Conservation (phyloP, 2,888 invertebrate species). For the Dolomedes plantarius region DNA sequence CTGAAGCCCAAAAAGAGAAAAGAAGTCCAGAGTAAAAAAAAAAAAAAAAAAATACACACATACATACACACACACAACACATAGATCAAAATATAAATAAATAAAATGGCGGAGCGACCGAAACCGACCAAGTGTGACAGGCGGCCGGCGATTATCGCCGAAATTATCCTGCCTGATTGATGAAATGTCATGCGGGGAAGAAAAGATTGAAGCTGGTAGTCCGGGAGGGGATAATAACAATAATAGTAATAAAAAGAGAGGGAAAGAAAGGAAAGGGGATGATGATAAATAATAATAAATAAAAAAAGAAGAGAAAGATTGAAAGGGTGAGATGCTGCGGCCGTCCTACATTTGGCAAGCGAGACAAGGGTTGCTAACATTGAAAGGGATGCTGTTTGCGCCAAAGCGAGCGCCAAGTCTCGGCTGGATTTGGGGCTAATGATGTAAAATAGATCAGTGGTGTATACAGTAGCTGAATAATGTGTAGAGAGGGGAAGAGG, state of each 20-base stretch:
- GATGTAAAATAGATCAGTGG: not conserved
- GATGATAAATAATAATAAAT: conserved; percentile 68
- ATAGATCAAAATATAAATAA: conserved; percentile 72
- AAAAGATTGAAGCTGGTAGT: conserved; percentile 55
- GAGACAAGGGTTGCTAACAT: conserved; percentile 35
- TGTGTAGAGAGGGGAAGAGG: too few relatives aligned
- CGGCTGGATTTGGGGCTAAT: too few relatives aligned
- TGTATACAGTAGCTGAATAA: too few relatives aligned
- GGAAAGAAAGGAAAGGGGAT: not conserved
- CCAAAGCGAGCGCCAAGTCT: not conserved
- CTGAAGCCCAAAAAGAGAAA: conserved; percentile 42
- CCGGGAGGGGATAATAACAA: conserved; percentile 32
- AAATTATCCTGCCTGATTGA: conserved; percentile 71
- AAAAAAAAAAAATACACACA: conserved; percentile 17
- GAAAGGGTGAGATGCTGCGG: conserved; percentile 65
- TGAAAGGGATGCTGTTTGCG: not conserved
- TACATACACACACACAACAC: conserved; percentile 52
- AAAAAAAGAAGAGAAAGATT: conserved; percentile 33
- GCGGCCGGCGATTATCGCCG: conserved; percentile 63
- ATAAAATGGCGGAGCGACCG: conserved; percentile 51
- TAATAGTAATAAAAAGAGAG: conserved; percentile 61
- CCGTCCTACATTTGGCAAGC: conserved; percentile 63
- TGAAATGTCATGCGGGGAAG: conserved; percentile 66
- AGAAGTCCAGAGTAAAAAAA: not conserved
- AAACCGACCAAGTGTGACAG: conserved; percentile 62